Conservation (phyloP, 2,888 invertebrate species). For the Plebejus melissa region DNA sequence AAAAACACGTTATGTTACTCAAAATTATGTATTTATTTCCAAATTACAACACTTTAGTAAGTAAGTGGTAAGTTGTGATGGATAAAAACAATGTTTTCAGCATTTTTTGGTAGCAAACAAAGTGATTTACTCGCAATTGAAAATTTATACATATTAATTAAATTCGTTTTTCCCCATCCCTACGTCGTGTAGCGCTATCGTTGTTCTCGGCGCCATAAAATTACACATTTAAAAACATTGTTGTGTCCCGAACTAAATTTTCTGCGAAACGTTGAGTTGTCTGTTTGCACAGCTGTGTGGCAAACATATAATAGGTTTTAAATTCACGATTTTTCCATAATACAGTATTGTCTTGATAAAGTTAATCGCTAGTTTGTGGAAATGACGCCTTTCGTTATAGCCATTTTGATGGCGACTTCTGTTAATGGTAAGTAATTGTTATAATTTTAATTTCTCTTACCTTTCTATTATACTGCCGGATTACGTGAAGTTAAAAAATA, state of each 20-base stretch:
- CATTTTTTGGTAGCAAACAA: no score
- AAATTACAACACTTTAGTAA: no score
- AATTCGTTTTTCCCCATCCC: background rate
- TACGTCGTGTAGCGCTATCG: background rate
- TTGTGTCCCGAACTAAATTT: slow-evolving; percentile 10
- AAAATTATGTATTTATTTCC: no score
- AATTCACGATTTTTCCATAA: slow-evolving; percentile 46
- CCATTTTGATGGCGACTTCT: slow-evolving; percentile 41
- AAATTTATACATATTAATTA: no score
- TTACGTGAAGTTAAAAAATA: no score
- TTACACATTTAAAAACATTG: background rate
- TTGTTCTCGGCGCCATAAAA: background rate
- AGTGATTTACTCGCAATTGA: no score
- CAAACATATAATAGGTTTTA: slow-evolving; percentile 56
- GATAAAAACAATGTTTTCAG: no score
- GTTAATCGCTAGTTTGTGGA: slow-evolving; percentile 31
- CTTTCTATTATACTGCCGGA: no score
- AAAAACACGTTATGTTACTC: no score
- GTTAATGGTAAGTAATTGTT: slow-evolving; percentile 48
- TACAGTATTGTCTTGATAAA: slow-evolving; percentile 32
- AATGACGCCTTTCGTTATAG: slow-evolving; percentile 48
- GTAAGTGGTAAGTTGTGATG: no score
- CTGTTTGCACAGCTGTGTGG: slow-evolving; percentile 56
- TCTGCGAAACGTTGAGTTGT: slow-evolving; percentile 30
- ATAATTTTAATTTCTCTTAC: background rate